Conservation (phyloP, 2,113 vertebrate species). For the Tragulus kanchil region DNA sequence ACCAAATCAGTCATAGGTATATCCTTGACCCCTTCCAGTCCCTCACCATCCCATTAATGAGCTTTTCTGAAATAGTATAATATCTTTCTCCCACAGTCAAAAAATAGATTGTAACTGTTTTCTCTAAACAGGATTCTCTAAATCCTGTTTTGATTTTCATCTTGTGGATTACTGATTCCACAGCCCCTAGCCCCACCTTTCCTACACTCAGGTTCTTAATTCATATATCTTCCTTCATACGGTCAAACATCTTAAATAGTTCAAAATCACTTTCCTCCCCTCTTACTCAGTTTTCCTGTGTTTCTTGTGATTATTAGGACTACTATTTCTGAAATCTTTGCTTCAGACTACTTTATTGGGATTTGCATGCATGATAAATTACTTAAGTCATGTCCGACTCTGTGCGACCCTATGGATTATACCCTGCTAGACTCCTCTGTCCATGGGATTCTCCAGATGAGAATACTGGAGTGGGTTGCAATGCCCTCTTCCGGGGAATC, state of each 20-base stretch:
- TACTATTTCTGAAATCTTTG: constrained; percentile 13
- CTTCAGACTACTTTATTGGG: neutral
- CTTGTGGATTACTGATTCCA: constrained; percentile 26
- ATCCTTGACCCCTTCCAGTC: too few relatives aligned
- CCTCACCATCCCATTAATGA: neutral
- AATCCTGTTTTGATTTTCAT: constrained; percentile 39
- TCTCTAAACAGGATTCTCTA: too few relatives aligned
- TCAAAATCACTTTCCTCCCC: neutral
- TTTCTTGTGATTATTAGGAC: neutral
- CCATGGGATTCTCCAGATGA: neutral
- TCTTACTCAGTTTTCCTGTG: neutral
- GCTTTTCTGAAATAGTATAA: constrained; percentile 6
- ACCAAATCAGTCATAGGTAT: too few relatives aligned
- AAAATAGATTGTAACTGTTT: neutral
- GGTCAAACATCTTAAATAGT: neutral
- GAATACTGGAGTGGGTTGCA: neutral
- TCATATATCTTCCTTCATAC: neutral
- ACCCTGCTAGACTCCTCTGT: neutral
- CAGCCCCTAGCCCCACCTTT: neutral
- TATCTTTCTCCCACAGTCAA: neutral
- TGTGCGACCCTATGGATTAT: neutral
- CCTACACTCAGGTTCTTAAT: neutral
- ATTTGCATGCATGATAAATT: neutral
- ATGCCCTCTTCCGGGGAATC: neutral
- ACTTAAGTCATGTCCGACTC: neutral